Percentiles rank a stretch among this genome's conserved stretches.
Evolutionary conservation across 2,113 vertebrate genomes (phyloP).

Genomic region (Toxotes chatareus): DNA sequence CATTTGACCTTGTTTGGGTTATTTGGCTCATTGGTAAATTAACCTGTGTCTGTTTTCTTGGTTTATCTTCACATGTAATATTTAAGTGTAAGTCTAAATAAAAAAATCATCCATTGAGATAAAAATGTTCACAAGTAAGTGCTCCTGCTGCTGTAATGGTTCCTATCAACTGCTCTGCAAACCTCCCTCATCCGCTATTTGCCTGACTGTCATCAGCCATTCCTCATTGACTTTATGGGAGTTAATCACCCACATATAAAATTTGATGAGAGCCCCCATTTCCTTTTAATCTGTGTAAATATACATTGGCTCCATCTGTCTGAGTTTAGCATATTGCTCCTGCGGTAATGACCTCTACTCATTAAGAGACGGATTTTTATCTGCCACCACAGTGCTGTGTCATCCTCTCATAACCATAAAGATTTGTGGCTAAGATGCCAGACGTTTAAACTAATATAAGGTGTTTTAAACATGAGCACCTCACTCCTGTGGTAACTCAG

Average conservation of each 20-base stretch:
- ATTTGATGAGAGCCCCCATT: constrained; percentile 56
- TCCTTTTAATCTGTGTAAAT: constrained; percentile 62
- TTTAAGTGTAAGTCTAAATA: constrained; percentile 21
- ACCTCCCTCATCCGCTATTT: constrained; percentile 78
- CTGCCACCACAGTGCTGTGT: constrained; percentile 35
- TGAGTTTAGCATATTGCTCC: constrained; percentile 54
- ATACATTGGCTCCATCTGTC: constrained; percentile 63
- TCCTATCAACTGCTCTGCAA: constrained; percentile 29
- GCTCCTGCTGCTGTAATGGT: constrained; percentile 17
- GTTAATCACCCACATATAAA: constrained; percentile 62
- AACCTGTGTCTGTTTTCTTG: not conserved
- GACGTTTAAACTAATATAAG: constrained; percentile 4
- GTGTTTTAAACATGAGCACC: not conserved
- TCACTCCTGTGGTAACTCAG: constrained; percentile 15
- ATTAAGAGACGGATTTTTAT: constrained; percentile 47
- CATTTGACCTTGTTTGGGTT: not conserved
- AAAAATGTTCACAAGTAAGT: not conserved
- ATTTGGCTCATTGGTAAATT: not conserved
- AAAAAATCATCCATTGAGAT: not conserved
- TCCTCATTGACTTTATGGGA: constrained; percentile 68
- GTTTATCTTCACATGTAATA: not conserved
- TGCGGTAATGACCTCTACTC: constrained; percentile 47
- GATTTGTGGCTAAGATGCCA: constrained; percentile 19
- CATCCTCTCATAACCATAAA: constrained; percentile 32
- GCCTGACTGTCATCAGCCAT: constrained; percentile 87